These are phyloP conservation scores for Ophion ventricosus DNA, from an alignment of 2,888 invertebrate genomes.

Conservation along the genomic window DNA sequence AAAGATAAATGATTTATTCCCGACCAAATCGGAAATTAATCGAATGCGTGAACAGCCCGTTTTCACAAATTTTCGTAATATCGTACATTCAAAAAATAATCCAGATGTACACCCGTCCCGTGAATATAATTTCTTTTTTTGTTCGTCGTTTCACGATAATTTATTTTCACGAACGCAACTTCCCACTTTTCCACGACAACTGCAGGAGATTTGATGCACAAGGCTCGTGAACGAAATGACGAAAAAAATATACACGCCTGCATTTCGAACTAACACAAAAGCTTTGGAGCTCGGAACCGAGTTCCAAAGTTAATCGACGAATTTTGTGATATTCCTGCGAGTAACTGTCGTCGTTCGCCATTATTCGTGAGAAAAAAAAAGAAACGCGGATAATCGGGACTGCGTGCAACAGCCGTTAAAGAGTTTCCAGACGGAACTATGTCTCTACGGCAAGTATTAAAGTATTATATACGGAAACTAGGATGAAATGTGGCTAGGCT, in stretches of 20 bases:
- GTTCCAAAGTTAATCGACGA: constrained; percentile 77
- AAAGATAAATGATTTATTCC: too few species aligned
- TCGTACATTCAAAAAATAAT: too few species aligned
- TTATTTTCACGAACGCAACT: neutral
- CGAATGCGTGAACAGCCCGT: too few species aligned
- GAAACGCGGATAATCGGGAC: constrained; percentile 21
- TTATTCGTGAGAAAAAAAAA: constrained; percentile 41
- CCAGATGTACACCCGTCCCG: too few species aligned
- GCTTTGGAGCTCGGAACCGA: constrained; percentile 74
- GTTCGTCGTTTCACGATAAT: too few species aligned
- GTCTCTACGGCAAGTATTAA: constrained; percentile 37
- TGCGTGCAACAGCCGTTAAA: constrained; percentile 46
- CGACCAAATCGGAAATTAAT: too few species aligned
- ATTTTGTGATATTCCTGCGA: constrained; percentile 78
- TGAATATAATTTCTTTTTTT: too few species aligned
- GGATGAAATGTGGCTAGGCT: constrained; percentile 44
- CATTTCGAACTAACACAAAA: constrained; percentile 77
- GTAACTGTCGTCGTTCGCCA: constrained; percentile 76
- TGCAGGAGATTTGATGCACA: neutral
- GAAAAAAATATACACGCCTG: constrained; percentile 18
- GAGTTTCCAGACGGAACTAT: constrained; percentile 59
- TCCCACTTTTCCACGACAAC: neutral
- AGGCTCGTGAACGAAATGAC: neutral
- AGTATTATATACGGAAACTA: constrained; percentile 35
- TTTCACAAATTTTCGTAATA: too few species aligned